Base-by-base conservation (phyloP, 2,113 vertebrate genomes). In the Poeciliopsis occidentalis region DNA sequence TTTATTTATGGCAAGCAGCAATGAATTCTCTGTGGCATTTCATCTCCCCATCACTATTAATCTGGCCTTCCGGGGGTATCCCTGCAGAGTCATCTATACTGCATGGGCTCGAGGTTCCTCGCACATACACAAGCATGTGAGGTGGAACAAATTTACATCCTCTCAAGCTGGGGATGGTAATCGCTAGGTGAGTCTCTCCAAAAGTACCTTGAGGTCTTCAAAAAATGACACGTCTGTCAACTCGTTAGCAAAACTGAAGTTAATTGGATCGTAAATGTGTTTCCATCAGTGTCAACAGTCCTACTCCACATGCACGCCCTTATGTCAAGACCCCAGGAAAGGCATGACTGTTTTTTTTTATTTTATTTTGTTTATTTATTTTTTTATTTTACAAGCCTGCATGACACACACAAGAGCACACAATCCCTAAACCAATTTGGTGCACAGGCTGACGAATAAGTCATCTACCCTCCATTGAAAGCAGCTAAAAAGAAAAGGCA, bases 11-110 rank as follows among this genome's bases (percentile, higher is more conserved):
- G 79, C 63, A 47, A 54, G 60, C 71, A 78, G 78, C 87, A 90
- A 91, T 90, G 86, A 86, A 92, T 91, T 91, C 85, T 89, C 89
- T 90, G 88, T 90, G 85, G 91, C 90, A 88, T 83, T 85, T 91
- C 86, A 89, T 92, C 84, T 88, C 73, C 81, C 78, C 76, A 86
- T 89, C 91, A 83, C 85, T 78, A 84, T 85, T 89, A 88, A 85
- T 92, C 79, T 88, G 70, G 60, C 51, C 75, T 86, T 79, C 79
- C 78, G 81, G 75, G 82, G 87, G 87, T 85, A 78, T 68, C 72
- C 63, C 68, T 72, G 68, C 67, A 24, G 1, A 27, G 66, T 30
- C 8, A 79, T 80, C 83, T 69, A 68, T 80, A 69, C 71, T 10
- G 27, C 65, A 11, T 11, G n/a, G 54, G 70, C 61, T 73, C 12